Conservation (phyloP, 2,888 invertebrate species). For the Thymelicus lineola region DNA sequence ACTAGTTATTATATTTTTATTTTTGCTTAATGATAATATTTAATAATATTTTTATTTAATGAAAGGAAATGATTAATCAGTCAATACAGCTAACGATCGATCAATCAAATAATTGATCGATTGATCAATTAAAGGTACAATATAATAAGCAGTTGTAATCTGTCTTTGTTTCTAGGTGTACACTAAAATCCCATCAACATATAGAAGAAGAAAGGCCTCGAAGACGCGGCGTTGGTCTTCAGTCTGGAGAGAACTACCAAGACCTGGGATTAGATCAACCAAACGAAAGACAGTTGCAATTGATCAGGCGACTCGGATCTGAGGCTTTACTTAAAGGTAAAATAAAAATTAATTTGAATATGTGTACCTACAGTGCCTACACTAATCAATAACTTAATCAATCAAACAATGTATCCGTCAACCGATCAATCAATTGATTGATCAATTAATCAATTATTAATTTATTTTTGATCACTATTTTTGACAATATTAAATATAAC, state of each 20-base stretch:
- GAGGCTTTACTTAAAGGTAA: constrained; percentile 71
- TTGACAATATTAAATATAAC: too few relatives aligned
- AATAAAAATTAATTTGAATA: neutral
- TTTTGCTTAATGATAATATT: too few relatives aligned
- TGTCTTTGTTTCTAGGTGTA: constrained; percentile 61
- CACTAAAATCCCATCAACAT: constrained; percentile 61
- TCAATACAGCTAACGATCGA: too few relatives aligned
- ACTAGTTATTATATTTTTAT: too few relatives aligned
- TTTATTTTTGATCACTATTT: too few relatives aligned
- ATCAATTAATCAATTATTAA: too few relatives aligned
- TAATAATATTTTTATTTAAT: too few relatives aligned
- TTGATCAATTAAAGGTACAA: too few relatives aligned
- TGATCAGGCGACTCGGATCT: constrained; percentile 72
- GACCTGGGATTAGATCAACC: constrained; percentile 75
- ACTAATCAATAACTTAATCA: neutral
- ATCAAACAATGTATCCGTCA: neutral
- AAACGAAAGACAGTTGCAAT: constrained; percentile 68
- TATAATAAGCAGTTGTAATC: too few relatives aligned
- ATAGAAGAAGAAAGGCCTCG: constrained; percentile 69
- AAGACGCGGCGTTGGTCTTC: constrained; percentile 66
- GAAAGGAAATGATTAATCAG: too few relatives aligned
- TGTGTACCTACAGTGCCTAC: too few relatives aligned
- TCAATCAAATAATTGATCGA: too few relatives aligned
- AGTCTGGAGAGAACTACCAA: constrained; percentile 77
- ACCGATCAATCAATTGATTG: neutral